Percentiles rank a stretch among this genome's conserved stretches.
phyloP scores from a whole-genome alignment of 1,140 invertebrate species.

The Stegodyphus dumicola region DNA sequence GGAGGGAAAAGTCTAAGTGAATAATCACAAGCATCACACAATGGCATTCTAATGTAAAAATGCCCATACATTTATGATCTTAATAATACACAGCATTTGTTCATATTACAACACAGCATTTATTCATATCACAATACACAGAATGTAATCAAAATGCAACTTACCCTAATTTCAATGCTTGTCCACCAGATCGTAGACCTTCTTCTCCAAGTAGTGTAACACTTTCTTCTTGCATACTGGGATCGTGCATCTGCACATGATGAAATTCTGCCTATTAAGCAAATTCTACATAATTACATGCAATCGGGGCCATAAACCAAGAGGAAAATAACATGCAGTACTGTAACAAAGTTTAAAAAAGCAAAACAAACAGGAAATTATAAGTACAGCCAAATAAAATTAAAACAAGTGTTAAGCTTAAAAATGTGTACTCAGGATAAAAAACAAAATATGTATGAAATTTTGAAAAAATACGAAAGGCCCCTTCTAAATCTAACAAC shows the following conservation, averaged over 20 bases:
- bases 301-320: slow-evolving; percentile 48
- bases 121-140: too few relatives aligned
- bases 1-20: too few relatives aligned
- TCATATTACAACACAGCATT: too few relatives aligned
- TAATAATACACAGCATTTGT: too few relatives aligned
- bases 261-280: slow-evolving; percentile 63
- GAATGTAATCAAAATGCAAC: slow-evolving; percentile 15
- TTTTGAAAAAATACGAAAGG: slow-evolving; percentile 10
- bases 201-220: slow-evolving; percentile 94
- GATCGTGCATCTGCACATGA: slow-evolving; percentile 65
- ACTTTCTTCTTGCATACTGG: slow-evolving; percentile 86
- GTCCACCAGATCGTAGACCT: slow-evolving; percentile 87
- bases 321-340: slow-evolving; percentile 38
- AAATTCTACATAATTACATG: slow-evolving; percentile 58
- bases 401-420: background rate
- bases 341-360: too few relatives aligned
- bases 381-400: background rate
- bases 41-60: too few relatives aligned
- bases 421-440: background rate
- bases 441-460: slow-evolving; percentile 30
- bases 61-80: too few relatives aligned
- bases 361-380: background rate
- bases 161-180: slow-evolving; percentile 93
- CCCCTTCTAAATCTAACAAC: slow-evolving; percentile 35
- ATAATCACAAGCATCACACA: too few relatives aligned